Conservation (phyloP, 2,888 invertebrate species). For the Ditula angustiorana region DNA sequence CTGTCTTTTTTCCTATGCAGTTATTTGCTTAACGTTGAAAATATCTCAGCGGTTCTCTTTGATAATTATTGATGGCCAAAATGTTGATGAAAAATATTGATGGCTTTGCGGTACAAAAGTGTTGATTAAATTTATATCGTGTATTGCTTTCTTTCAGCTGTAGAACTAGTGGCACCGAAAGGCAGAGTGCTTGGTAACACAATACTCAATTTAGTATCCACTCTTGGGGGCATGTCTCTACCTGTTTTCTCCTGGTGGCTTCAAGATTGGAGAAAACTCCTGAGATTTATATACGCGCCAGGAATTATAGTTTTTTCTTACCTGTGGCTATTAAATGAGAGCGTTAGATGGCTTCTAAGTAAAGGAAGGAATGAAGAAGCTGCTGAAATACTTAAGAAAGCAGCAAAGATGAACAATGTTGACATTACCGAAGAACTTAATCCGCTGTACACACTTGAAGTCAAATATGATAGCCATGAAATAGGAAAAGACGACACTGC, state of each 20-base stretch:
- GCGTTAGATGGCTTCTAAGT: conserved; percentile 91
- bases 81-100: too few relatives aligned
- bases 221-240: conserved; percentile 89
- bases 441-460: conserved; percentile 65
- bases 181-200: conserved; percentile 91
- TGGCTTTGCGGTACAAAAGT: background rate
- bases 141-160: conserved; percentile 80
- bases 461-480: conserved; percentile 45
- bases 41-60: too few relatives aligned
- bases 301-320: conserved; percentile 88
- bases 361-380: conserved; percentile 88
- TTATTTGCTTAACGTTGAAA: too few relatives aligned
- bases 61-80: too few relatives aligned
- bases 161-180: conserved; percentile 92
- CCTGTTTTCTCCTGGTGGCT: conserved; percentile 89
- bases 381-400: conserved; percentile 85
- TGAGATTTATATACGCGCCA: conserved; percentile 89
- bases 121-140: background rate
- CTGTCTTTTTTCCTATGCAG: too few relatives aligned
- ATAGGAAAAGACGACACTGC: conserved; percentile 42
- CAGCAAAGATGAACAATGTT: conserved; percentile 87
- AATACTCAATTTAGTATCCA: conserved; percentile 89
- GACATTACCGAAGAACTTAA: conserved; percentile 71
- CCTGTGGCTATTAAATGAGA: conserved; percentile 90
- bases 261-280: conserved; percentile 89